phyloP scores from a whole-genome alignment of 1,140 invertebrate genomes.

The Eciton burchellii region DNA sequence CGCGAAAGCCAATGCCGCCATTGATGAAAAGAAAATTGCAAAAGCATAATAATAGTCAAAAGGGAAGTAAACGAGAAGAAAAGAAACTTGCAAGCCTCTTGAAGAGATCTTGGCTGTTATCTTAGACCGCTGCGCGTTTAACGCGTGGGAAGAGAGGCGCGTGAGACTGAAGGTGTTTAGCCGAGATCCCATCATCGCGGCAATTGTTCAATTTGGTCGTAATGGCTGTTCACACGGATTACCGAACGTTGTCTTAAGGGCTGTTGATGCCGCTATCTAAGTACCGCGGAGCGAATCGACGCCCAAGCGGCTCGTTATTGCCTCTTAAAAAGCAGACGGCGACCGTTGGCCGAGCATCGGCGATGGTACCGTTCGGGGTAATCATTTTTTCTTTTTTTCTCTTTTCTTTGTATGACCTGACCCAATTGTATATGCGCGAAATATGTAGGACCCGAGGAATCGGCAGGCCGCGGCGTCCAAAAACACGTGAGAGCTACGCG shows the following conservation, averaged over 20 bases:
- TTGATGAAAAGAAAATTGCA: too few relatives aligned
- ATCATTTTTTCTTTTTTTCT: constrained; percentile 10
- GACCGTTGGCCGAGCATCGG: background rate
- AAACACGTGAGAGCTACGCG: background rate
- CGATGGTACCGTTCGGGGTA: constrained; percentile 4
- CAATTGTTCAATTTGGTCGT: constrained; percentile 78
- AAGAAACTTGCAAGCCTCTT: background rate
- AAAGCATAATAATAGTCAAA: background rate
- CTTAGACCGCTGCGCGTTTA: background rate
- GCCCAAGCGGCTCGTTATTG: constrained; percentile 43
- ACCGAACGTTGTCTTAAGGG: constrained; percentile 71
- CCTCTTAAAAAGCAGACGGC: constrained; percentile 35
- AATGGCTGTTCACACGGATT: constrained; percentile 68
- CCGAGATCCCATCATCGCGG: constrained; percentile 68
- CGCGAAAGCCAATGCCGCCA: too few relatives aligned
- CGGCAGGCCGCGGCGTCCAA: constrained; percentile 7
- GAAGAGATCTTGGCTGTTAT: background rate
- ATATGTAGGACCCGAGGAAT: constrained; percentile 18
- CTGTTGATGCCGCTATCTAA: constrained; percentile 66
- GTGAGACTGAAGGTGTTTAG: constrained; percentile 73
- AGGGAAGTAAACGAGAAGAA: constrained; percentile 5
- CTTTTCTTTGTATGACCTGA: constrained; percentile 14
- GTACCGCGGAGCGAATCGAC: constrained; percentile 63
- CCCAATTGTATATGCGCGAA: constrained; percentile 19
- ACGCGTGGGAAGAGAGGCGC: constrained; percentile 73